Conservation (phyloP, 2,113 vertebrate genomes). For the Misgurnus anguillicaudatus region DNA sequence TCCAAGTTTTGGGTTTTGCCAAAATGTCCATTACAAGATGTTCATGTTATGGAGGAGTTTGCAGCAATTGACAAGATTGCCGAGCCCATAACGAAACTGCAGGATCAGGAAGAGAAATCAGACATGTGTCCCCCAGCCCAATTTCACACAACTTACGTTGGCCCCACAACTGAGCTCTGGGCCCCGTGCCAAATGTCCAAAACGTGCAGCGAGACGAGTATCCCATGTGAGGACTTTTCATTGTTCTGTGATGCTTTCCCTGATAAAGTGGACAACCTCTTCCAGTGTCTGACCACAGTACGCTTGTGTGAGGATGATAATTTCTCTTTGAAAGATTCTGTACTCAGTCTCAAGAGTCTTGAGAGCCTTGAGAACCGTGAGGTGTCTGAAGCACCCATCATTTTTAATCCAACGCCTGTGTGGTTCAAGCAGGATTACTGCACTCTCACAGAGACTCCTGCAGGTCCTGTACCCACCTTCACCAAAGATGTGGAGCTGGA, state of each 20-base stretch:
- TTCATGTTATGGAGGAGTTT: constrained; percentile 33
- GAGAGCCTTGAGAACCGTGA: constrained; percentile 11
- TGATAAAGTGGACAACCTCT: background rate
- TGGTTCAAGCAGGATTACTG: constrained; percentile 45
- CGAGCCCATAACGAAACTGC: constrained; percentile 1
- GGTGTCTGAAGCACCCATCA: background rate
- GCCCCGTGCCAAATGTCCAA: background rate
- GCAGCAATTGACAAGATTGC: constrained; percentile 44
- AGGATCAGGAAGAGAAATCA: background rate
- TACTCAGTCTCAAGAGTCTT: constrained; percentile 35
- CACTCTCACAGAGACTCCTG: constrained; percentile 30
- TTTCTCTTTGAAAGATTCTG: background rate
- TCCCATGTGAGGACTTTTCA: constrained; percentile 3
- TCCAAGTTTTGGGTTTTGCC: background rate
- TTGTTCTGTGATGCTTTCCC: constrained; percentile 2
- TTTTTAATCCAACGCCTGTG: background rate
- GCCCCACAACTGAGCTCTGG: constrained; percentile 39
- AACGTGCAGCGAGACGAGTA: background rate
- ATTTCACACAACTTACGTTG: constrained; percentile 35
- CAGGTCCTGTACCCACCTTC: constrained; percentile 39
- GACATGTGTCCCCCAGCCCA: background rate
- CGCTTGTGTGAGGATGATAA: background rate
- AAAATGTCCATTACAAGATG: constrained; percentile 34
- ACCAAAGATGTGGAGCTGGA: background rate
- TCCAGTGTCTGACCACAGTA: background rate